Percentiles rank a stretch among this genome's conserved stretches.
These are phyloP conservation scores for Barnardius zonarius DNA, from an alignment of 2,113 vertebrate species.

Conservation along the genomic window DNA sequence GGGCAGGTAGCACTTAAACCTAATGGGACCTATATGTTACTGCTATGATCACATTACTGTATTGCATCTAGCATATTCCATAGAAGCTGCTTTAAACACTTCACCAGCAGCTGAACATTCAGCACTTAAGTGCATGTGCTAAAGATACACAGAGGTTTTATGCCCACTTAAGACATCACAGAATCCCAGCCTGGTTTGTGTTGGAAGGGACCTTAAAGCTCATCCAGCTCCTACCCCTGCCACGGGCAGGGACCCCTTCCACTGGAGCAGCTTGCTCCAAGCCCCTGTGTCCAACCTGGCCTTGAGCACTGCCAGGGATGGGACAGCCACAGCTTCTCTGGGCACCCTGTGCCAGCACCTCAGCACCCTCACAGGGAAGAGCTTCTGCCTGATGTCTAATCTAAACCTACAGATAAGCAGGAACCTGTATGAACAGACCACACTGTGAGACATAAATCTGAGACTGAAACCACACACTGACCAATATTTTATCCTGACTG, in stretches of 20 bases:
- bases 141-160: not conserved
- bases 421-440: not conserved
- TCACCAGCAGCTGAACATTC: not conserved
- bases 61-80: not conserved
- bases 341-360: not conserved
- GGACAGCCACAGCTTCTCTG: not conserved
- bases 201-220: not conserved
- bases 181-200: not conserved
- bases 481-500: too few relatives aligned
- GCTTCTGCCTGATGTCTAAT: not conserved
- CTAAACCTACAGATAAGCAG: not conserved
- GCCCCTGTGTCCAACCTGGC: too few relatives aligned
- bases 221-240: fast-evolving
- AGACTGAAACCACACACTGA: not conserved
- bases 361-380: not conserved
- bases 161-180: fast-evolving
- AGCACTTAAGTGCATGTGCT: too few relatives aligned
- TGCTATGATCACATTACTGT: too few relatives aligned
- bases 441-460: fast-evolving
- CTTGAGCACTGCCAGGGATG: too few relatives aligned
- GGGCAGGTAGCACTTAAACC: not conserved
- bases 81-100: not conserved
- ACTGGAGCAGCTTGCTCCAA: not conserved
- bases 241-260: not conserved
- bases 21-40: too few relatives aligned